Conservation (phyloP, 2,888 invertebrate genomes). For the Thereva nobilitata region DNA sequence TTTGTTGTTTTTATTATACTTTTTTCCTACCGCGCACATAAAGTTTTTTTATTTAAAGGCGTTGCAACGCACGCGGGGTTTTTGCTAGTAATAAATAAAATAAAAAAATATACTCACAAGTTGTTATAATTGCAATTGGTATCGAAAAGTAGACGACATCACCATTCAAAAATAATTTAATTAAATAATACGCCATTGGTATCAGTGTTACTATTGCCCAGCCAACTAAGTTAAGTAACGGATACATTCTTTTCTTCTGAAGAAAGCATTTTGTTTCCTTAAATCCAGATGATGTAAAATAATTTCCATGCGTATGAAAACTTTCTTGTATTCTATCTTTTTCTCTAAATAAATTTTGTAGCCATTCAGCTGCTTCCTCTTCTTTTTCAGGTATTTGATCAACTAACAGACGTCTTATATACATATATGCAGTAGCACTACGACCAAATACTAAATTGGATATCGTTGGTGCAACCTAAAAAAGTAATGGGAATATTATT, state of each 20-base stretch:
- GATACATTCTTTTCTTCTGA: slow-evolving; percentile 65
- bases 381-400: slow-evolving; percentile 75
- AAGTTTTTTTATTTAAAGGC: too few species aligned
- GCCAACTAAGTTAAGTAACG: slow-evolving; percentile 70
- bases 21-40: too few species aligned
- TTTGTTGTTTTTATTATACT: too few species aligned
- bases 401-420: slow-evolving; percentile 79
- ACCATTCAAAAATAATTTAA: slow-evolving; percentile 71
- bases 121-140: slow-evolving; percentile 69
- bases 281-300: slow-evolving; percentile 76
- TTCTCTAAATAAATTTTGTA: slow-evolving; percentile 78
- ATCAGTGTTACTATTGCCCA: slow-evolving; percentile 73
- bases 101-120: slow-evolving; percentile 69
- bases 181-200: slow-evolving; percentile 72
- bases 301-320: slow-evolving; percentile 66
- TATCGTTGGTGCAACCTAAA: slow-evolving; percentile 72
- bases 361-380: slow-evolving; percentile 75
- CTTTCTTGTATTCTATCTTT: slow-evolving; percentile 68
- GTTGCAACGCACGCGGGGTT: too few species aligned
- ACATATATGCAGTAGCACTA: slow-evolving; percentile 73
- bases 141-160: slow-evolving; percentile 71
- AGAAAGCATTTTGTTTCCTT: slow-evolving; percentile 65
- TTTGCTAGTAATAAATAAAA: too few species aligned
- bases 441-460: slow-evolving; percentile 76
- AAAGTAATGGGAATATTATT: background rate